Base-by-base conservation (phyloP, 2,888 invertebrate genomes). In the Drosophila anceps region DNA sequence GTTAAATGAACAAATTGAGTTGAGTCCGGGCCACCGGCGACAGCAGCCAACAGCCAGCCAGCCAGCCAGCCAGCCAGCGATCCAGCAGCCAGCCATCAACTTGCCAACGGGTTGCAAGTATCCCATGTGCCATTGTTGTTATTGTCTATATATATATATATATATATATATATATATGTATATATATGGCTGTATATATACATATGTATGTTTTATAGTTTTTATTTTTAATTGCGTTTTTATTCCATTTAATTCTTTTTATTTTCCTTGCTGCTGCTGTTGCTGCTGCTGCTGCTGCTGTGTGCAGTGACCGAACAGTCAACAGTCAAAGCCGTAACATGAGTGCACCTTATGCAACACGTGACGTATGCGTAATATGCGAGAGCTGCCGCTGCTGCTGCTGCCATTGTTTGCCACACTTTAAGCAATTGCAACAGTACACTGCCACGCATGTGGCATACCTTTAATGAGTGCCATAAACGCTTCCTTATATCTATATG, bases 1-100 rank as follows among this genome's bases (percentile, higher is more conserved):
- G 82, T 86, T 86, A 85, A 85, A 81, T 81, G 84, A 86, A 84
- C 84, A 86, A 86, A 85, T 85, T 85, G 84, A 85, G 84, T 85
- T 84, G 82, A 77, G 84, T 75, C 64, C 60, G 60, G 69, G 61
- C 74, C 70, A 76, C 59, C 44, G 68, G 67, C 67, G 58, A 62
- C 51, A 53, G 33, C 50, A 48, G 59, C n/a, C 37, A 35, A 9
- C 33, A 35, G 51, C 51, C 20, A 51, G 66, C 69, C n/a, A 20
- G 15, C 18, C 46, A 46, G 27, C 48, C n/a, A n/a, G 20, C n/a
- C 31, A 27, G 33, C 13, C 51, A 53, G 74, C 73, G n/a, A 44
- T 53, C 12, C 50, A 29, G 20, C 31, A 27, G 33, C 13, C 51
- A 53, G 74, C 73, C 66, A 46, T 70, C 74, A 75, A 55, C 58